Base-by-base conservation (phyloP, 2,113 vertebrate genomes). In the Prionailurus bengalensis region DNA sequence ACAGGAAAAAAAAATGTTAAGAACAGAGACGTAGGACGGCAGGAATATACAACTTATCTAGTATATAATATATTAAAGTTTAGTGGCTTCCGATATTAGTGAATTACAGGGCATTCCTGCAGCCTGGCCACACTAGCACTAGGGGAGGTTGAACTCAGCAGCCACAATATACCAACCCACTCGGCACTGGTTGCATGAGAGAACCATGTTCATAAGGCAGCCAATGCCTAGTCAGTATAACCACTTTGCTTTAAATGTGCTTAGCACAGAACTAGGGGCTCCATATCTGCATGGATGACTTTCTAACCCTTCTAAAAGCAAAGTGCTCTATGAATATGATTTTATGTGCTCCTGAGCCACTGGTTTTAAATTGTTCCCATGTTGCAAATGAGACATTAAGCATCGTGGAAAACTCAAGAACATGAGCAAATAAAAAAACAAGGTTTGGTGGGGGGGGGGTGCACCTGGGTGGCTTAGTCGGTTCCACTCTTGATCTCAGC, bases 341-440 rank as follows among this genome's bases (percentile, higher is more conserved):
- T 81, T 81, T 55, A 51, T 79, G 63, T 61, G 63, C 36, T 27
- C 55, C 79, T 73, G 78, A 53, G 73, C 19, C 73, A 82, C 51
- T 12, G 12, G 33, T 89, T 83, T 86, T 76, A 65, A 84, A 87
- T 94, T 29, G 83, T 25, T 90, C 36, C 25, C 48, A 1, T 55
- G n/a, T 70, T 93, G 71, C 65, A 85, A 80, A 51, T 82, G 74
- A 95, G 39, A 85, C 70, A 65, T 42, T 17, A 83, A 92, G 39
- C 33, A 21, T 84, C 6, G 53, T 12, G 36, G 55, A 68, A 94
- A 97, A 89, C n/a, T 33, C 29, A 51, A 58, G 39, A 65, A 89
- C 21, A 29, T 11, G 21, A 95, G 70, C 17, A 92, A 88, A 80
- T 68, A 31, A 89, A 88, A 81, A 45, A 48, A 42, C 29, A n/a